Evolutionary conservation across 2,888 invertebrate genomes (phyloP).

Genomic region (Liopterus haemorrhoidalis): DNA sequence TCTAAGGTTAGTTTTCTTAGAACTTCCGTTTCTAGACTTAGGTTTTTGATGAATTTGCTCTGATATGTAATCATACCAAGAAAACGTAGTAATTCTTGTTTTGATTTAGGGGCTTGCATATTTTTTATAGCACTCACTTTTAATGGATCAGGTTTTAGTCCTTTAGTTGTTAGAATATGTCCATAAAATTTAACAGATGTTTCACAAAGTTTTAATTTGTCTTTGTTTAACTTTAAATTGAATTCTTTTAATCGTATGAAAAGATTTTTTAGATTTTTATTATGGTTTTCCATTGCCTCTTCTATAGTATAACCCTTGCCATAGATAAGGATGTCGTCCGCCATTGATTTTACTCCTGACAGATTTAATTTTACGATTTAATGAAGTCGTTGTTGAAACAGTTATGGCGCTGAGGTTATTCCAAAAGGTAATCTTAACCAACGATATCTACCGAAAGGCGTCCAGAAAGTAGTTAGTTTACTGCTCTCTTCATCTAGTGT

Average conservation of each 20-base stretch:
- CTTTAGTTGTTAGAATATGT: constrained; percentile 21
- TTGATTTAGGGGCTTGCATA: constrained; percentile 14
- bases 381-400: constrained; percentile 25
- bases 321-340: constrained; percentile 28
- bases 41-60: constrained; percentile 5
- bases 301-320: constrained; percentile 21
- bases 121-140: constrained; percentile 12
- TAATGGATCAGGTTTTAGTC: neutral
- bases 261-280: constrained; percentile 24
- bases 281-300: constrained; percentile 29
- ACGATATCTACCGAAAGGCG: constrained; percentile 21
- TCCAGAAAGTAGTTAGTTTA: constrained; percentile 21
- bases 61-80: constrained; percentile 5
- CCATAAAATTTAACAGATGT: constrained; percentile 29
- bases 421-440: constrained; percentile 26
- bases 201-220: constrained; percentile 26
- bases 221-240: constrained; percentile 29
- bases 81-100: constrained; percentile 23
- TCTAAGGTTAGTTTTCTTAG: constrained; percentile 4
- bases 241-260: constrained; percentile 21
- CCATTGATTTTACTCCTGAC: constrained; percentile 21
- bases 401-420: constrained; percentile 25
- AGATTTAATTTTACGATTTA: constrained; percentile 20
- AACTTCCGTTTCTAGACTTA: neutral
- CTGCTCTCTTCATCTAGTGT: constrained; percentile 17